phyloP scores from a whole-genome alignment of 2,113 vertebrate species.

The human (Homo sapiens) region DNA sequence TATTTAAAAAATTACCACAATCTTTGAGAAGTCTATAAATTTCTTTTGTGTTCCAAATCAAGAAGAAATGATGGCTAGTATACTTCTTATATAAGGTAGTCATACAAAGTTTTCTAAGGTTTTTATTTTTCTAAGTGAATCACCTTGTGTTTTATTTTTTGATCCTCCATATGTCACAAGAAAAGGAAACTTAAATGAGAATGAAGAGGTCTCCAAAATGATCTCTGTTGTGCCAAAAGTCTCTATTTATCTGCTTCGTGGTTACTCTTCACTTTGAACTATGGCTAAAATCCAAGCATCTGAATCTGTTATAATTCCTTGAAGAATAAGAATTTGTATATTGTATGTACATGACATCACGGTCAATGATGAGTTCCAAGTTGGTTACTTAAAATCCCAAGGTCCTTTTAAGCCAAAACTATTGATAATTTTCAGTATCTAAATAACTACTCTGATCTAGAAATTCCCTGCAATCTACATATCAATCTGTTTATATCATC shows the following conservation, averaged over 20 bases:
- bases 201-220: slow-evolving; percentile 15
- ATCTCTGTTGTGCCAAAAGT: background rate
- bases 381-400: background rate
- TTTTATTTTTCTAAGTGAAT: slow-evolving; percentile 23
- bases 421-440: background rate
- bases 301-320: background rate
- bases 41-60: background rate
- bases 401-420: background rate
- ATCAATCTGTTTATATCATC: background rate
- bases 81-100: background rate
- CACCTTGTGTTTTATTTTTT: background rate
- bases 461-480: background rate
- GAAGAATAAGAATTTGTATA: background rate
- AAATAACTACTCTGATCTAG: slow-evolving; percentile 8
- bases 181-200: background rate
- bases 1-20: background rate
- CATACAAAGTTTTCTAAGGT: background rate
- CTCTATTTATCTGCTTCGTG: background rate
- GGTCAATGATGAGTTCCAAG: background rate
- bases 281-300: background rate
- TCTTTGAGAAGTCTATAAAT: background rate
- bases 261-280: background rate
- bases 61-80: background rate
- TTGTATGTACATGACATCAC: background rate
- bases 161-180: background rate